phyloP scores from a whole-genome alignment of 2,888 invertebrate species.

The Tetragonisca angustula region DNA sequence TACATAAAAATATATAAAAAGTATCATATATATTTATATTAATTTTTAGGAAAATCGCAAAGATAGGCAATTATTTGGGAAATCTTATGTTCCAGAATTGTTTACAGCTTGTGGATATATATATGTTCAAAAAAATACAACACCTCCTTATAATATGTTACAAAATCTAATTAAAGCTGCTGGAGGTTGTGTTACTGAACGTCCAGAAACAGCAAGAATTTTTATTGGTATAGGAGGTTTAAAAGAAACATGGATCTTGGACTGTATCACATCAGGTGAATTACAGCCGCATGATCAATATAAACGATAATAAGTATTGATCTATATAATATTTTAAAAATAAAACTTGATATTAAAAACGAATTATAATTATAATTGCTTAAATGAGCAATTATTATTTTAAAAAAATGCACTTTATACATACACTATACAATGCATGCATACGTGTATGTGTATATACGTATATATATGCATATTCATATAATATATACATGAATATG shows the following conservation, averaged over 20 bases:
- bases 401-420: too few relatives aligned
- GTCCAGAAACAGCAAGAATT: slow-evolving; percentile 85
- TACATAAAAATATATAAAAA: background rate
- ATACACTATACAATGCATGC: background rate
- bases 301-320: slow-evolving; percentile 9
- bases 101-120: slow-evolving; percentile 86
- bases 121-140: slow-evolving; percentile 85
- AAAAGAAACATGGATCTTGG: slow-evolving; percentile 87
- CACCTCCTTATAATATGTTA: slow-evolving; percentile 85
- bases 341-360: background rate
- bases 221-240: slow-evolving; percentile 86
- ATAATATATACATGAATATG: background rate
- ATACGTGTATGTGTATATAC: background rate
- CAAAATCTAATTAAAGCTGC: slow-evolving; percentile 87
- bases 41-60: slow-evolving; percentile 86
- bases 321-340: background rate
- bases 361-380: background rate
- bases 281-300: slow-evolving; percentile 66
- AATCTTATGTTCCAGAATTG: slow-evolving; percentile 86
- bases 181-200: slow-evolving; percentile 85
- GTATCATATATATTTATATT: background rate
- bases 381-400: too few relatives aligned
- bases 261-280: slow-evolving; percentile 86
- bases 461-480: background rate
- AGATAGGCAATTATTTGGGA: slow-evolving; percentile 87